Evolutionary conservation across 1,140 invertebrate species (phyloP), one percentile per base, ranked within the genome.

Genomic region (Drosophila guanche): DNA sequence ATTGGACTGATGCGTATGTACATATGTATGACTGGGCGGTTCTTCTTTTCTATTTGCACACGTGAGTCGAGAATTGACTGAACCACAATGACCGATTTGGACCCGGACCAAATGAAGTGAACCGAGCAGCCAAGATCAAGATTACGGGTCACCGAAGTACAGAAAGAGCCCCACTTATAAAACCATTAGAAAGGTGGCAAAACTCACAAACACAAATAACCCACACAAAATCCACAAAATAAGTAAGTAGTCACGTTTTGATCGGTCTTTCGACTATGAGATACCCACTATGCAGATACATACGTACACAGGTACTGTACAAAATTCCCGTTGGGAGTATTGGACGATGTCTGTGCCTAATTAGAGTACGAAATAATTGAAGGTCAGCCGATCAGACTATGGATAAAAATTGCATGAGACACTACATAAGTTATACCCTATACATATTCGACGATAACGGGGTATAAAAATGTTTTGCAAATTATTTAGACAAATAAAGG

Each of bases 401-500:
- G 16, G 16, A 20, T 20, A 20, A 20, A 20, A 20, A 20, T 1
- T 20, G 16, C 16, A 20, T 20, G 16, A 20, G 16, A 20, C 16
- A 20, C 16, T 20, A 20, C 16, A 20, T 20, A 20, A 20, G 16
- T 20, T 20, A 27, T 27, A 27, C 5, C 27, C 27, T 29, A 1
- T 29, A 29, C 1, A 7, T 29, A 29, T 29, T 29, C 8, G 0
- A 10, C 8, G 10, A 12, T 37, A 4, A 37, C 33, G 33, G 3
- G 3, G 33, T 37, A 37, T 37, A 66, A 76, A 71, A 83, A 88
- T 79, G 69, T 81, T 88, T 78, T 71, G 45, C 78, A 86, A 88
- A 86, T 86, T 83, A 83, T 86, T 86, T 76, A 88, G 61, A 76
- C 83, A 85, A 85, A 85, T 85, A 85, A 60, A 29, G 56, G 33